phyloP scores from a whole-genome alignment of 2,113 vertebrate genomes.

The Onychostruthus taczanowskii region DNA sequence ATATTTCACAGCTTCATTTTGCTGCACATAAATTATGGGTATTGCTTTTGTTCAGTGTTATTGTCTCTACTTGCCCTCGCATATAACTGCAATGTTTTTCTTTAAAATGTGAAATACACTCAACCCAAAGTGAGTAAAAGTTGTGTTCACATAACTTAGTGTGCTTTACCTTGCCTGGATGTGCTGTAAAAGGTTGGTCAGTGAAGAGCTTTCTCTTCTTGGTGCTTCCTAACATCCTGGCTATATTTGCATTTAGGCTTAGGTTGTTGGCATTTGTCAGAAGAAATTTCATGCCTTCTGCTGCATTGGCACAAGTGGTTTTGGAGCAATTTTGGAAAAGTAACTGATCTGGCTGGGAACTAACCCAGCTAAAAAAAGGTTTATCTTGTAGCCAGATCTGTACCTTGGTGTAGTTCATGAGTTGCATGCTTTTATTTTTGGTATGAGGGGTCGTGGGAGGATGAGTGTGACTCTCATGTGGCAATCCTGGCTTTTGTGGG shows the following conservation, averaged over 20 bases:
- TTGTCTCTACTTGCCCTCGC: neutral
- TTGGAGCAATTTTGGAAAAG: neutral
- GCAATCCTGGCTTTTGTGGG: neutral
- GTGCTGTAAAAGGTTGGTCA: neutral
- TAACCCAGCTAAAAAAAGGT: neutral
- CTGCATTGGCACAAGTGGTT: neutral
- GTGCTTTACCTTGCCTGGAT: neutral
- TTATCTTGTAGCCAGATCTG: neutral
- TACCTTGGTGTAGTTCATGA: neutral
- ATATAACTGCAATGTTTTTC: neutral
- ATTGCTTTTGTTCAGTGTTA: neutral
- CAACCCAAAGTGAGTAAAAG: neutral
- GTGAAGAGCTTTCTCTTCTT: neutral
- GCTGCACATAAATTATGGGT: neutral
- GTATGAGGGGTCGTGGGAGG: neutral
- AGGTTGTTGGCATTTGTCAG: neutral
- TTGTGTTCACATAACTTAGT: neutral
- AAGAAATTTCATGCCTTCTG: neutral
- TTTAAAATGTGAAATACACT: neutral
- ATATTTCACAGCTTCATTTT: neutral
- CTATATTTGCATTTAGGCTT: neutral
- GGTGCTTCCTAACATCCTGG: neutral
- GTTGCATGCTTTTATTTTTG: neutral
- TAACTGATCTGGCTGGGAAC: neutral
- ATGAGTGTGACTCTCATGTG: neutral